Percentiles rank a stretch among this genome's conserved stretches.
Conservation (phyloP, 2,797 vertebrate genomes). For the Acipenser transmontanus region DNA sequence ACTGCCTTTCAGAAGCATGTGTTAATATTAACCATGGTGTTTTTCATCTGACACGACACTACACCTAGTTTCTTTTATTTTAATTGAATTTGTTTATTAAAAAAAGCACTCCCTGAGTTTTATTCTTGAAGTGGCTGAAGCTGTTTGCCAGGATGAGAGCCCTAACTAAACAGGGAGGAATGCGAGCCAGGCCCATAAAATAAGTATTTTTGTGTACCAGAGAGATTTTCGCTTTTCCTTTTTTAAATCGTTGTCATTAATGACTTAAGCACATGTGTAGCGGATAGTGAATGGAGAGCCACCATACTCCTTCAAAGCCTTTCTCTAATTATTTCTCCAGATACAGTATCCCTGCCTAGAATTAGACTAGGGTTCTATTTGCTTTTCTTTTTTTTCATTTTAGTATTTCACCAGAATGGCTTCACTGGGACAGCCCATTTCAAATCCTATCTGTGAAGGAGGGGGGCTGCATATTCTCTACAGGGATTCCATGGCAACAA, state of each 20-base stretch:
- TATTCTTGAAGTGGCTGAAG: conserved; percentile 56
- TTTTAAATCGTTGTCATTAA: conserved; percentile 68
- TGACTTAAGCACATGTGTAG: conserved; percentile 73
- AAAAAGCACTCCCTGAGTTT: conserved; percentile 52
- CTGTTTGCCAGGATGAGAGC: conserved; percentile 61
- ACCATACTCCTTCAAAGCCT: conserved; percentile 57
- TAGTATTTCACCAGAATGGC: conserved; percentile 51
- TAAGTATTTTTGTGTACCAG: conserved; percentile 66
- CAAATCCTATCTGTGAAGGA: conserved; percentile 35
- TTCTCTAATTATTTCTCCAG: conserved; percentile 72
- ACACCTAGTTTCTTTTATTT: too few species aligned
- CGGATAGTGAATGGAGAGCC: conserved; percentile 49
- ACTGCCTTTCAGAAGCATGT: too few species aligned
- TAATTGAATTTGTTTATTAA: too few species aligned
- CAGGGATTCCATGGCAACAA: too few species aligned
- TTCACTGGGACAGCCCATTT: conserved; percentile 44
- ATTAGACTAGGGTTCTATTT: conserved; percentile 55
- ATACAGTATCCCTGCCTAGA: conserved; percentile 57
- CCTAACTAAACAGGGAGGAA: conserved; percentile 63
- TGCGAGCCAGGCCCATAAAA: conserved; percentile 61
- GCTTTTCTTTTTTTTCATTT: conserved; percentile 44
- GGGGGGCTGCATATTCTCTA: too few species aligned
- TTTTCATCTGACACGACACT: too few species aligned
- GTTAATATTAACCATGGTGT: too few species aligned
- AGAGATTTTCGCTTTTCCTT: conserved; percentile 58